Evolutionary conservation across 1,140 invertebrate species (phyloP).

Genomic region (Trichomalopsis sarcophagae): DNA sequence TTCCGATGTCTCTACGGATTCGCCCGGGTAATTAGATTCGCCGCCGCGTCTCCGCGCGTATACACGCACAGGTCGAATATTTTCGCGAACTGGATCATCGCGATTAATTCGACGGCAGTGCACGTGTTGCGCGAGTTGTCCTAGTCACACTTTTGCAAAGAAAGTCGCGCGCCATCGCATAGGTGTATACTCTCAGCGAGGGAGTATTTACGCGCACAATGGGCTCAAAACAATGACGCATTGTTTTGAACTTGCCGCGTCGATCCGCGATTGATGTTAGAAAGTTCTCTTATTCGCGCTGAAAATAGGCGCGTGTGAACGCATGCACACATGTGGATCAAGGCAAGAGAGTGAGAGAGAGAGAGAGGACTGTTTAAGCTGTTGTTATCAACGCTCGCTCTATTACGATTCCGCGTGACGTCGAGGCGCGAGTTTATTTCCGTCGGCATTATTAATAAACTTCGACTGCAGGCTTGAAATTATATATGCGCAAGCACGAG

Average conservation of each 20-base stretch:
- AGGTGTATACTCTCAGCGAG: not conserved
- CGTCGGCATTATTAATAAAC: too few relatives aligned
- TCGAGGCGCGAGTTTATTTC: not conserved
- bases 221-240: constrained; percentile 25
- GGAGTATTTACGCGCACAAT: not conserved
- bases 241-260: not conserved
- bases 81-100: constrained; percentile 45
- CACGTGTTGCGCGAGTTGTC: constrained; percentile 51
- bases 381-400: not conserved
- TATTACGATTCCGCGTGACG: not conserved
- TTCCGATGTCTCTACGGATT: constrained; percentile 1
- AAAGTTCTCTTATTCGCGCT: not conserved
- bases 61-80: not conserved
- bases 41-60: not conserved
- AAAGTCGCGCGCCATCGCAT: not conserved
- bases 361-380: not conserved
- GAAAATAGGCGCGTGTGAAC: too few relatives aligned
- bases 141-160: not conserved
- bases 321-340: not conserved
- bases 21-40: constrained; percentile 31
- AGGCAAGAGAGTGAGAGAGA: not conserved
- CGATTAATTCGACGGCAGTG: constrained; percentile 14
- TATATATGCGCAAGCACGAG: too few relatives aligned
- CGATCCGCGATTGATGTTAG: not conserved
- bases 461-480: too few relatives aligned